phyloP scores from a whole-genome alignment of 2,113 vertebrate genomes.

The Apteryx mantelli region DNA sequence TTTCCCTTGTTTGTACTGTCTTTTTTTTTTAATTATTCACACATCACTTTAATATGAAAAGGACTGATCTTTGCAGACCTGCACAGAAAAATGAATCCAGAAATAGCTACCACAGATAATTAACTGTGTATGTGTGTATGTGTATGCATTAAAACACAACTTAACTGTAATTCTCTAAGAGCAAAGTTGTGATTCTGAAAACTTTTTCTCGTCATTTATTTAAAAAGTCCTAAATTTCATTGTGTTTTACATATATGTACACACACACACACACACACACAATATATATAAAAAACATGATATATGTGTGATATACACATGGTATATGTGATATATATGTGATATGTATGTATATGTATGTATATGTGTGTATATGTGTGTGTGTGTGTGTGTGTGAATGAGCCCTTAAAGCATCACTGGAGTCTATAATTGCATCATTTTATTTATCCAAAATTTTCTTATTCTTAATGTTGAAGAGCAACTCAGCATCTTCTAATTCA shows the following conservation, averaged over 20 bases:
- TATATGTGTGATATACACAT: no score
- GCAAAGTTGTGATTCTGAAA: neutral
- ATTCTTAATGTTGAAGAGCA: neutral
- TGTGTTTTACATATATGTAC: neutral
- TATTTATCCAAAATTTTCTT: neutral
- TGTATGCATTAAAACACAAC: neutral
- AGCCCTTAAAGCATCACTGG: neutral
- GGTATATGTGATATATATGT: no score
- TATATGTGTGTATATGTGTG: no score
- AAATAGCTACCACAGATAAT: neutral
- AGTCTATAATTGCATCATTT: neutral
- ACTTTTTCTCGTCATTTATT: neutral
- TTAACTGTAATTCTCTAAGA: neutral
- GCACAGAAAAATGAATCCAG: neutral
- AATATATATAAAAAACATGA: no score
- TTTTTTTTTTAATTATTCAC: neutral
- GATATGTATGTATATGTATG: neutral
- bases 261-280: no score
- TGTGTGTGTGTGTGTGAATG: no score
- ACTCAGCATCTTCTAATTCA: neutral
- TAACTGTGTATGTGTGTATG: rapidly evolving
- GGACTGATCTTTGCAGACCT: neutral
- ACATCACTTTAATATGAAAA: neutral
- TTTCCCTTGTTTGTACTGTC: neutral
- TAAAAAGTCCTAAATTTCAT: neutral